These are phyloP conservation scores for Oryzias celebensis DNA, from an alignment of 2,113 vertebrate genomes.

Conservation along the genomic window DNA sequence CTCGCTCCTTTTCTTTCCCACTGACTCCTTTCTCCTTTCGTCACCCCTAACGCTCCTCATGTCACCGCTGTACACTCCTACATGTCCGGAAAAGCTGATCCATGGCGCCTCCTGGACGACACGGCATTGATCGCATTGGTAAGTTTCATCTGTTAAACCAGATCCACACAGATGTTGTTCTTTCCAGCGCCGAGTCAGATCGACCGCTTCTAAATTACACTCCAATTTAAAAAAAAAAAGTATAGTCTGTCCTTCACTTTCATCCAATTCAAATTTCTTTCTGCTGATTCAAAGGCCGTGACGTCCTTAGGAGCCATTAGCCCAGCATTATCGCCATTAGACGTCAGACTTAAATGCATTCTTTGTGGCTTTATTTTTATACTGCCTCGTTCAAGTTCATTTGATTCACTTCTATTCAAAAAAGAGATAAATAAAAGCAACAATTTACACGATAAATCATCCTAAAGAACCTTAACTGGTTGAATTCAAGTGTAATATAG, in stretches of 20 bases:
- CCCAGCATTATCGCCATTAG: too few relatives aligned
- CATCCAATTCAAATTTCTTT: too few relatives aligned
- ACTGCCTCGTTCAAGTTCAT: too few relatives aligned
- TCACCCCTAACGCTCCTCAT: constrained; percentile 13
- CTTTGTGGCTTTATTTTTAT: too few relatives aligned
- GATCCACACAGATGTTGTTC: constrained; percentile 1
- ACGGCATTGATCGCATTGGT: constrained; percentile 32
- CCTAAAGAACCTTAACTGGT: too few relatives aligned
- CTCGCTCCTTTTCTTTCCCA: not conserved
- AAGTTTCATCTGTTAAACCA: constrained; percentile 2
- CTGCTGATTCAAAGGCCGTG: too few relatives aligned
- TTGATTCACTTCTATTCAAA: too few relatives aligned
- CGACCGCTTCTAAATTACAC: constrained; percentile 18
- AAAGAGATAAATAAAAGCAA: too few relatives aligned
- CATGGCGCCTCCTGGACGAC: constrained; percentile 29
- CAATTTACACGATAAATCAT: too few relatives aligned
- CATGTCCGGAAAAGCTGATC: constrained; percentile 15
- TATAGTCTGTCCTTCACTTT: not conserved
- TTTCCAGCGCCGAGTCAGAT: not conserved
- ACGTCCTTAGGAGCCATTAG: too few relatives aligned
- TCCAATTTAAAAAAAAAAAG: constrained; percentile 3
- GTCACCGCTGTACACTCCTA: constrained; percentile 3
- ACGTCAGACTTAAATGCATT: too few relatives aligned
- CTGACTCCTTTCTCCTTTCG: constrained; percentile 17
- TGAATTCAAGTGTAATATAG: too few relatives aligned